Conservation (phyloP, 2,113 vertebrate genomes). For the Callipepla californica region DNA sequence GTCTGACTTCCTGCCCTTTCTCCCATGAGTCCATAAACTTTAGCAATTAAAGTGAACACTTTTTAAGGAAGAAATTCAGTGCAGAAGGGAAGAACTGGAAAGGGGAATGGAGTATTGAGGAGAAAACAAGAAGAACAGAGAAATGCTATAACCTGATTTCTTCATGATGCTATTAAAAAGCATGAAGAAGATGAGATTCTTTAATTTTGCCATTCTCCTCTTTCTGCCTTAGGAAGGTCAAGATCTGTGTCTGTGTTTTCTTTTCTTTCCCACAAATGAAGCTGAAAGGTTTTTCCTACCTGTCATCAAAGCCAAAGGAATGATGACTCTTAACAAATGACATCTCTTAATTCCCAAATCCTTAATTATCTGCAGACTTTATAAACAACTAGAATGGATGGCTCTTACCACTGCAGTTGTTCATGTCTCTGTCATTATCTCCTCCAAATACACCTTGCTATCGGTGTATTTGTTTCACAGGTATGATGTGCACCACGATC, state of each 20-base stretch:
- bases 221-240: not conserved
- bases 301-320: not conserved
- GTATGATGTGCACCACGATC: not conserved
- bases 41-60: constrained; percentile 60
- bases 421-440: not conserved
- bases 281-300: not conserved
- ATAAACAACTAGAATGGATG: not conserved
- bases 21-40: constrained; percentile 61
- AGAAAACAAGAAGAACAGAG: not conserved
- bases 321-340: not conserved
- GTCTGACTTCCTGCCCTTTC: constrained; percentile 76
- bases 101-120: not conserved
- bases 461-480: not conserved
- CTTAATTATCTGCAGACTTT: not conserved
- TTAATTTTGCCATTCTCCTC: not conserved
- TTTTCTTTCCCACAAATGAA: not conserved
- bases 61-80: constrained; percentile 41
- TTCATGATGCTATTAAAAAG: not conserved
- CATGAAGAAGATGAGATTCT: not conserved
- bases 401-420: not conserved
- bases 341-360: not conserved
- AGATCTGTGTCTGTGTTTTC: not conserved
- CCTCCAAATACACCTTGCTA: not conserved
- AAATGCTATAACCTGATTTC: constrained; percentile 5
- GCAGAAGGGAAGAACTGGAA: constrained; percentile 10